These are phyloP conservation scores for Augochlorella aurata DNA, from an alignment of 2,888 invertebrate species.

Conservation along the genomic window DNA sequence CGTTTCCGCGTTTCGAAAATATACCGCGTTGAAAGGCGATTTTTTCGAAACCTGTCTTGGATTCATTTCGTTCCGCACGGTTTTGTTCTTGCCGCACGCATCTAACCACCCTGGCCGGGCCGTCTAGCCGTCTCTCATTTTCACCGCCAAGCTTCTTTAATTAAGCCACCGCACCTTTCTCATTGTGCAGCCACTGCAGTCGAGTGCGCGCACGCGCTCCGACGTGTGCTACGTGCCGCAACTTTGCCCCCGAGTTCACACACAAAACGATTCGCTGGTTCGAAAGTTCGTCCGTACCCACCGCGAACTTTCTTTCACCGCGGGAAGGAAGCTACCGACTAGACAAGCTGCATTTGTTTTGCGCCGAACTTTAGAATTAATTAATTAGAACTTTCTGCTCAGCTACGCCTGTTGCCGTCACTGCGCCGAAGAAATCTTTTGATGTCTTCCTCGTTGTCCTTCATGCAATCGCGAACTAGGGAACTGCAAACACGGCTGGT, in stretches of 20 bases:
- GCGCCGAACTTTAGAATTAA: constrained; percentile 39
- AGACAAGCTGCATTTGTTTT: constrained; percentile 22
- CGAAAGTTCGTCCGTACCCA: constrained; percentile 24
- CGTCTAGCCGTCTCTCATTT: constrained; percentile 39
- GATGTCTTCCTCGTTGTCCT: neutral
- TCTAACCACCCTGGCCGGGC: neutral
- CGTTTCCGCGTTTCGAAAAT: neutral
- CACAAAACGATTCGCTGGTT: constrained; percentile 25
- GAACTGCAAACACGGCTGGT: neutral
- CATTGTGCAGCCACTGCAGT: constrained; percentile 46
- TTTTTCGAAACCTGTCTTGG: neutral
- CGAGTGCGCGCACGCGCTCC: constrained; percentile 26
- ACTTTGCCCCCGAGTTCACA: constrained; percentile 7
- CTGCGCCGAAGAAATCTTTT: neutral
- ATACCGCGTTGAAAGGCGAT: neutral
- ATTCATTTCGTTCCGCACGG: neutral
- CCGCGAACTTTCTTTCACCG: constrained; percentile 33
- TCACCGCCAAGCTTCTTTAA: constrained; percentile 46
- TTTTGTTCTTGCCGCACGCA: constrained; percentile 24
- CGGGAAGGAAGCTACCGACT: neutral
- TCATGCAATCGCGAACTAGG: neutral
- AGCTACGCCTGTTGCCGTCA: neutral
- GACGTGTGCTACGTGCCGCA: constrained; percentile 13
- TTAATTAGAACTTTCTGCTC: constrained; percentile 27
- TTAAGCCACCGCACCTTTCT: constrained; percentile 51